phyloP scores from a whole-genome alignment of 2,888 invertebrate species.

The Eristalis tenax region DNA sequence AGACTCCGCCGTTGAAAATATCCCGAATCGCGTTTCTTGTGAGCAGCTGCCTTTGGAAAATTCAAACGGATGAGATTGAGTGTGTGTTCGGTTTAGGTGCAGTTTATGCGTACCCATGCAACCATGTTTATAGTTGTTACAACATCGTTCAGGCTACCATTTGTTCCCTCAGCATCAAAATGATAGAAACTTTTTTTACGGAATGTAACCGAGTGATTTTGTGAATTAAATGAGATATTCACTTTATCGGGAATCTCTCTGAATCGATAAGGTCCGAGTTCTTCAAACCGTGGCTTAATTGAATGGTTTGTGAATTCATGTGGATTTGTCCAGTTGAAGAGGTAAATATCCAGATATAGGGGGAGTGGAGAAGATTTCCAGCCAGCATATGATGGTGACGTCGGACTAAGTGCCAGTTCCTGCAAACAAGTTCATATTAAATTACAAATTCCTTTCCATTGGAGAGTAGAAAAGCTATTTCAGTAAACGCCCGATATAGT shows the following conservation, averaged over 20 bases:
- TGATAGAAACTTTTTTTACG: constrained; percentile 86
- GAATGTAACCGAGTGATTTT: constrained; percentile 89
- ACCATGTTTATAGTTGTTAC: constrained; percentile 90
- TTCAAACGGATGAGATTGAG: constrained; percentile 7
- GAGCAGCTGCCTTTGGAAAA: constrained; percentile 80
- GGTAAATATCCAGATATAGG: constrained; percentile 85
- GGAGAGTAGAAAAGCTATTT: too few relatives aligned
- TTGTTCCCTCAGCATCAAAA: constrained; percentile 86
- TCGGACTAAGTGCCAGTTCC: constrained; percentile 85
- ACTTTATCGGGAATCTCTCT: constrained; percentile 87
- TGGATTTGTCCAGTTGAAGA: constrained; percentile 92
- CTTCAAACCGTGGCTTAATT: constrained; percentile 83
- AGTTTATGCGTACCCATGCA: constrained; percentile 85
- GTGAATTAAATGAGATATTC: constrained; percentile 87
- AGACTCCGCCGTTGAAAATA: constrained; percentile 83
- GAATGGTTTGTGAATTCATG: constrained; percentile 84
- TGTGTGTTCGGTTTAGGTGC: neutral
- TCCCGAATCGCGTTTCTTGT: constrained; percentile 82
- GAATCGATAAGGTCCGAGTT: constrained; percentile 86
- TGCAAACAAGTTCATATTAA: constrained; percentile 75
- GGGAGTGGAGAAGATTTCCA: constrained; percentile 88
- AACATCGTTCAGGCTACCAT: constrained; percentile 86
- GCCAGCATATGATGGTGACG: constrained; percentile 84
- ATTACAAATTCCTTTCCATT: too few relatives aligned
- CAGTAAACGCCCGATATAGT: too few relatives aligned